These are phyloP conservation scores for Dasysyrphus tricinctus DNA, from an alignment of 2,888 invertebrate species.

Conservation along the genomic window DNA sequence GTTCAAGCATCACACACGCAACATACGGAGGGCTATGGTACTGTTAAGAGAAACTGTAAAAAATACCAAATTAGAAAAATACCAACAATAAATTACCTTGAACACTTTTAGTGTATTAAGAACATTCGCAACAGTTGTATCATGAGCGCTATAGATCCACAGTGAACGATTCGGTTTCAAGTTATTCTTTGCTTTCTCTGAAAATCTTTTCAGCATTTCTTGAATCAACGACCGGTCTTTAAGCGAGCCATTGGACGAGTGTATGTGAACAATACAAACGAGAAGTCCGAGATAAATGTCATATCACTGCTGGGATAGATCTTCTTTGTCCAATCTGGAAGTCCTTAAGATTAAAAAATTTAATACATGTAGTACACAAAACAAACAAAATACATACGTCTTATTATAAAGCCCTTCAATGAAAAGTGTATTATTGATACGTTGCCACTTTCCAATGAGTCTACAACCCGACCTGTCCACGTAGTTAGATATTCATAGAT, in stretches of 20 bases:
- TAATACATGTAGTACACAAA: not conserved
- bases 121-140: conserved; percentile 90
- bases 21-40: conserved; percentile 88
- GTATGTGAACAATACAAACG: conserved; percentile 85
- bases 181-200: conserved; percentile 82
- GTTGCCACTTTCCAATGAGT: conserved; percentile 85
- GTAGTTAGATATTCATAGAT: conserved; percentile 87
- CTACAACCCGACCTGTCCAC: conserved; percentile 86
- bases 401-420: conserved; percentile 88
- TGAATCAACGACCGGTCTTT: conserved; percentile 87
- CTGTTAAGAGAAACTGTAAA: conserved; percentile 57
- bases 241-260: conserved; percentile 86
- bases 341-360: conserved; percentile 79
- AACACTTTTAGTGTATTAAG: conserved; percentile 90
- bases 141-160: conserved; percentile 92
- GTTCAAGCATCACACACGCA: conserved; percentile 89
- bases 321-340: conserved; percentile 88
- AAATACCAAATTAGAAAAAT: not conserved
- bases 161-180: conserved; percentile 85
- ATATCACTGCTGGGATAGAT: conserved; percentile 88
- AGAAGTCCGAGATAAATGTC: conserved; percentile 86
- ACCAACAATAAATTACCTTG: conserved; percentile 81
- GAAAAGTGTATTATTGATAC: conserved; percentile 87
- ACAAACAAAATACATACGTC: conserved; percentile 77
- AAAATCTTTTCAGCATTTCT: conserved; percentile 87